Evolutionary conservation across 2,888 invertebrate species (phyloP), one percentile per base, ranked within the genome.

Genomic region (Biston betularia): DNA sequence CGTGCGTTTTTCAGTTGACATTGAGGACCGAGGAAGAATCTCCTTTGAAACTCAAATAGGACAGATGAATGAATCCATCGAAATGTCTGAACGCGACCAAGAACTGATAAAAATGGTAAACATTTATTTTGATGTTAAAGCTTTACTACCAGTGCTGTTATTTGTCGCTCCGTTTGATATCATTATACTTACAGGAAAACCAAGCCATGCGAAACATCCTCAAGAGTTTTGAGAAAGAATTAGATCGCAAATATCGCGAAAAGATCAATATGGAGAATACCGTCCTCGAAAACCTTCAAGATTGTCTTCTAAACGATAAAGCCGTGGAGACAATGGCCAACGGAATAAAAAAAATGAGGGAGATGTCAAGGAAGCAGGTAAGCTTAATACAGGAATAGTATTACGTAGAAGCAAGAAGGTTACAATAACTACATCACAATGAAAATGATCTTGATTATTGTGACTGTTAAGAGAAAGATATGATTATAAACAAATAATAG

Each of bases 281-380:
- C 52, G 95, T 97, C 40, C 80, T 97, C 7, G 82, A 86, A 24
- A 94, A 95, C 65, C 88, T 97, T 0, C 96, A 97, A 77, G 96
- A 96, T 11, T 95, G 96, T 78, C 83, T 96, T 6, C 94, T 96
- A 6, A 95, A 95, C 50, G 96, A 96, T 75, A 97, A 97, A 79
- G 95, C 96, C 0, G 95, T 96, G 6, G 87, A 95, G 82, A 87
- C 86, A 1, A 93, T 93, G 92, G 93, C 93, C 1, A 89, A 88
- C 52, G 92, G 90, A 12, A 93, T 94, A 46, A 90, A 89, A 78
- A 89, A 92, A 72, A 91, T 94, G 86, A 83, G 94, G 49, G 93
- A 94, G 56, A 84, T 91, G 83, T 88, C 91, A 0, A 85, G 93
- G 63, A 91, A 91, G 77, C 89, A 94, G 82, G 95, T 95, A 73